Conservation (phyloP, 2,888 invertebrate genomes). For the Heliconius ismenius region DNA sequence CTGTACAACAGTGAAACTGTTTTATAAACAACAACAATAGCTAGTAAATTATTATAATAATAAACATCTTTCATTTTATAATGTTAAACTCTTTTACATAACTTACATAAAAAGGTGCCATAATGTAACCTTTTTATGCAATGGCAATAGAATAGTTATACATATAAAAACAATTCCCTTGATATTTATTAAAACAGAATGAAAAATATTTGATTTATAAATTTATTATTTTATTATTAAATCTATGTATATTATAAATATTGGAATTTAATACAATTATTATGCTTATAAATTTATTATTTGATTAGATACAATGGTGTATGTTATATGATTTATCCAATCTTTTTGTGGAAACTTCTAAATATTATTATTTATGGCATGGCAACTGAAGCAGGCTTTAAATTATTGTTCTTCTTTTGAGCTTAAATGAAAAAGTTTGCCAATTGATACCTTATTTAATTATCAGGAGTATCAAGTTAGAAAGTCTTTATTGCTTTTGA, state of each 20-base stretch:
- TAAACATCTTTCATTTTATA: constrained; percentile 40
- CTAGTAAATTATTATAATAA: constrained; percentile 30
- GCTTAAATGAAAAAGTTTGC: not conserved
- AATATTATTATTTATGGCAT: no score
- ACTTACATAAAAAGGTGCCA: not conserved
- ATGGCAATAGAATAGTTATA: not conserved
- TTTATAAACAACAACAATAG: constrained; percentile 41
- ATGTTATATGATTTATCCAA: not conserved
- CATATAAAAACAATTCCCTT: not conserved
- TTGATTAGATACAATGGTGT: not conserved
- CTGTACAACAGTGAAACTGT: constrained; percentile 35
- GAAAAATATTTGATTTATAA: not conserved
- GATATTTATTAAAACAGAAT: not conserved
- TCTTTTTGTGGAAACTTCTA: no score
- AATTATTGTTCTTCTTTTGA: no score
- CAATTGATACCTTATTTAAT: not conserved
- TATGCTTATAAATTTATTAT: no score
- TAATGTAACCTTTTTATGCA: not conserved
- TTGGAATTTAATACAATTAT: not conserved
- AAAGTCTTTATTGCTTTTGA: not conserved
- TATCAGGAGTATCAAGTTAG: not conserved
- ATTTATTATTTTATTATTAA: no score
- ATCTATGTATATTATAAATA: no score
- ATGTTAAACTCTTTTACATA: not conserved
- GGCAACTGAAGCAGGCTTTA: no score